Evolutionary conservation across 2,888 invertebrate species (phyloP), one percentile per base, ranked within the genome.

Genomic region (Agonum fuliginosum): DNA sequence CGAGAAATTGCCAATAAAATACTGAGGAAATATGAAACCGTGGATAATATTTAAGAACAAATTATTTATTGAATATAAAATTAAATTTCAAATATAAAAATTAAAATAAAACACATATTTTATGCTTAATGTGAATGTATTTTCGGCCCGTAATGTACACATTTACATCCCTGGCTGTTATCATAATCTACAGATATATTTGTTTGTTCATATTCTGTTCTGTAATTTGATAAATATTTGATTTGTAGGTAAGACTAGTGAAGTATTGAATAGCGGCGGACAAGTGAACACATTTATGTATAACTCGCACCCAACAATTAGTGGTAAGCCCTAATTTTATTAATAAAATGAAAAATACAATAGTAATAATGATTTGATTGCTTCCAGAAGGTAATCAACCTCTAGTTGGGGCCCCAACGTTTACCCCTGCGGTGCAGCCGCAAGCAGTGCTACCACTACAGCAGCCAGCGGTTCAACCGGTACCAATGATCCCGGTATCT

Each of bases 191-290:
- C n/a, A n/a, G n/a, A 8, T 30, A 5, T 30, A 30, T 30, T 30
- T 30, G 30, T 30, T 30, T 30, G 30, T 30, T 30, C 4, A 5
- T 5, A 5, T 30, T 30, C 3, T 30, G 3, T 5, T 30, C 30
- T 5, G 3, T 30, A 30, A 5, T 30, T 30, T 30, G 3, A 30
- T 30, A 5, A 30, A 5, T 30, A 43, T 43, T 34, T 58, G 19
- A 20, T 3, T 75, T 67, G 2, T 22, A 77, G 77, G 77, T 54
- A 77, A 77, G 70, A 70, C 77, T 58, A 77, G 54, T 37, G 77
- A 77, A 77, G 77, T 27, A 22, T 58, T 77, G 22, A 77, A 41
- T 58, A 77, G 70, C 24, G 77, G 76, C 10, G 76, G 70, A 43
- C 69, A 69, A 54, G 22, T 70, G 17, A 69, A 77, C 24, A n/a